Base-by-base conservation (phyloP, 1,140 invertebrate genomes). In the Bilobella aurantiaca region DNA sequence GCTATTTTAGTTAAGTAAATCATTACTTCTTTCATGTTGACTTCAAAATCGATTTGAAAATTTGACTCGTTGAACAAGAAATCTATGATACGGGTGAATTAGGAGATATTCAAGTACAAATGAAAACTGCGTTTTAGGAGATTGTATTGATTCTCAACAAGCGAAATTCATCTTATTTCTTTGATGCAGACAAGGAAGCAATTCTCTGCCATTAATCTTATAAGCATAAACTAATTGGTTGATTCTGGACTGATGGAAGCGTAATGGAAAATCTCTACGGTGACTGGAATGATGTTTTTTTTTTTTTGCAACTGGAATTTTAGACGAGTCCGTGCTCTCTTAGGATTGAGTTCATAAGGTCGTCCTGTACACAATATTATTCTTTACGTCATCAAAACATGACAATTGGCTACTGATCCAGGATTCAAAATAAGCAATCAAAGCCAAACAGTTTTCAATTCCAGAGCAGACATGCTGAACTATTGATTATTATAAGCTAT, bases 281-380 rank as follows among this genome's bases (percentile, higher is more conserved):
- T 2, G 21, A 58, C 8, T 12, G 49, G 12, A 27, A 12, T 2
- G 27, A 58, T 3, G 12, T 5, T 2, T 27, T 3, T 58, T 27
- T 27, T 28, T 8, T 29, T 37, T 16, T 18, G 59, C 8, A 3
- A 29, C 28, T 63, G 37, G n/a, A 56, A 8, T 32, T 30, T 72
- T 76, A 78, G 66, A 75, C 74, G 65, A 79, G 75, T 64, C 77
- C 78, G 73, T 79, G 77, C 67, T 78, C 78, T 73, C 74, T 74
- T 34, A 79, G 74, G 42, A 77, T 74, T 37, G 72, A 74, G 69
- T 79, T 77, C 72, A 79, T 73, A 64, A 76, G 74, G 67, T 79
- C 78, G 72, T 78, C 77, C 77, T 79, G 76, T 30, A 18, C 18
- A 42, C 8, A 42, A 42, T 42, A 42, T n/a, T n/a, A n/a, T n/a